Percentiles rank a stretch among this genome's conserved stretches.
Conservation (phyloP, 1,140 invertebrate genomes). For the Nylanderia fulva region DNA sequence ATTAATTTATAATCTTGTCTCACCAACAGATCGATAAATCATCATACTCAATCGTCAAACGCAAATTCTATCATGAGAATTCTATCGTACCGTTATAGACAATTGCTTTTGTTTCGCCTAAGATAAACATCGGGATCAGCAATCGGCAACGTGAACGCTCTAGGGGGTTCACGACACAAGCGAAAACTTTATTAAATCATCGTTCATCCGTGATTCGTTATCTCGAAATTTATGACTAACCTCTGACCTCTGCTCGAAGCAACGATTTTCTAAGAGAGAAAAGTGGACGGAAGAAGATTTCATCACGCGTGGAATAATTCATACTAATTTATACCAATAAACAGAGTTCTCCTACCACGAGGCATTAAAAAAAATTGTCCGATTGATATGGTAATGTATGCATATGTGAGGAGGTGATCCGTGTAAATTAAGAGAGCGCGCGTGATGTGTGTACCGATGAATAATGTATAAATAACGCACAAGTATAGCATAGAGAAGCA, state of each 20-base stretch:
- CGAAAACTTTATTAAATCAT: constrained; percentile 47
- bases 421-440: not conserved
- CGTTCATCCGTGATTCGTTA: not conserved
- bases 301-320: not conserved
- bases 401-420: not conserved
- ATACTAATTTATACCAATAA: not conserved
- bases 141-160: not conserved
- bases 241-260: not conserved
- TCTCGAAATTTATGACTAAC: not conserved
- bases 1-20: constrained; percentile 15
- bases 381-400: not conserved
- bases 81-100: not conserved
- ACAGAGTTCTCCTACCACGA: not conserved
- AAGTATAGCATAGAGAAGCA: not conserved
- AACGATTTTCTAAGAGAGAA: not conserved
- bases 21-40: constrained; percentile 16
- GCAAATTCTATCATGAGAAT: constrained; percentile 29
- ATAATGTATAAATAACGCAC: constrained; percentile 47
- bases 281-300: constrained; percentile 4
- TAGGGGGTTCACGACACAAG: constrained; percentile 16
- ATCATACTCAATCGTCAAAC: not conserved
- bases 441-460: not conserved
- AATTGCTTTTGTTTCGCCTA: constrained; percentile 22
- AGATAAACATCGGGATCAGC: constrained; percentile 21
- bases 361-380: not conserved